These are phyloP conservation scores for Branchinecta lynchi DNA, from an alignment of 1,140 invertebrate genomes.

Conservation along the genomic window DNA sequence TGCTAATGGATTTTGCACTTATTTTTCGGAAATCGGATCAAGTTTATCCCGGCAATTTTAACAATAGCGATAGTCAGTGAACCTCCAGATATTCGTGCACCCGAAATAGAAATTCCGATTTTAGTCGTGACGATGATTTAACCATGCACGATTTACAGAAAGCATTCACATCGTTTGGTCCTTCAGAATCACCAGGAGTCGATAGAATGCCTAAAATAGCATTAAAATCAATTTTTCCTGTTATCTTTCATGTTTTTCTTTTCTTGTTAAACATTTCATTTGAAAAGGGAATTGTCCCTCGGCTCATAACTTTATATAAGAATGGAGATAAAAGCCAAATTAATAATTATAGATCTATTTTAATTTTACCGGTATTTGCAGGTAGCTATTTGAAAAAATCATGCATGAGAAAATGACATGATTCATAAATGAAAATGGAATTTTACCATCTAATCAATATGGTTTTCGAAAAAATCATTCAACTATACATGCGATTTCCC, in stretches of 20 bases:
- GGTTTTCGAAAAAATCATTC: too few relatives aligned
- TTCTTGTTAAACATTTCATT: too few relatives aligned
- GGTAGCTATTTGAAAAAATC: conserved; percentile 1
- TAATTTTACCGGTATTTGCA: background rate
- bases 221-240: conserved; percentile 7
- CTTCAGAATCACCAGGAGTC: background rate
- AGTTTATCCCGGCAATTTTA: too few relatives aligned
- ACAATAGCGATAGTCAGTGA: too few relatives aligned
- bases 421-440: too few relatives aligned
- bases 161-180: conserved; percentile 9
- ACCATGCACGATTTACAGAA: background rate
- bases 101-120: background rate
- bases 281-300: too few relatives aligned
- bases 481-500: too few relatives aligned
- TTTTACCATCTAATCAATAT: too few relatives aligned
- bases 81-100: background rate
- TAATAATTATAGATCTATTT: conserved; percentile 6
- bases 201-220: background rate
- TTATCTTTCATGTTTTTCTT: conserved; percentile 2
- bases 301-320: too few relatives aligned
- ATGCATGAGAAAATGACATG: conserved; percentile 6
- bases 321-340: too few relatives aligned
- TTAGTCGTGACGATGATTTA: background rate
- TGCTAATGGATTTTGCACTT: too few relatives aligned
- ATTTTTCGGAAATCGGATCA: background rate